A percentile compares a stretch with the other conserved stretches of the same genome.
These are phyloP conservation scores for Polia nebulosa DNA, from an alignment of 2,888 invertebrate species.

Conservation along the genomic window DNA sequence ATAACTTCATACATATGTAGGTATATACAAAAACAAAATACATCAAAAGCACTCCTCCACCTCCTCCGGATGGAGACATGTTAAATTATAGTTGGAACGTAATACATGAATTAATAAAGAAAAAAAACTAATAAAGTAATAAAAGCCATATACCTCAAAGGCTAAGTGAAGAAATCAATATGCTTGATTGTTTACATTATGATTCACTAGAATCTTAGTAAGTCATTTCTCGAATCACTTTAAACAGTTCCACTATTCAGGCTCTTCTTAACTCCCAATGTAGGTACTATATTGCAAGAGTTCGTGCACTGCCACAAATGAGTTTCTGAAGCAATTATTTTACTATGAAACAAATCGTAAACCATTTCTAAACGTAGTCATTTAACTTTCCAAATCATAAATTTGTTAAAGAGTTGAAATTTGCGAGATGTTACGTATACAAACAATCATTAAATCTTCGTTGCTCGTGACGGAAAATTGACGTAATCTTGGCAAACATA, in stretches of 20 bases:
- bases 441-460: not conserved
- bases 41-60: too few species aligned
- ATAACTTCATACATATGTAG: too few species aligned
- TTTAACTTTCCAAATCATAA: slow-evolving; percentile 21
- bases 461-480: slow-evolving; percentile 5
- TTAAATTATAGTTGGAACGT: too few species aligned
- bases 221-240: slow-evolving; percentile 13
- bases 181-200: not conserved
- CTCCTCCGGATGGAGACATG: too few species aligned
- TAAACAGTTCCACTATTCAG: slow-evolving; percentile 32
- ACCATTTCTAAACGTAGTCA: slow-evolving; percentile 12
- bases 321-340: slow-evolving; percentile 58
- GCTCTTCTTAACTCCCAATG: slow-evolving; percentile 17
- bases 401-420: slow-evolving; percentile 6
- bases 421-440: slow-evolving; percentile 6
- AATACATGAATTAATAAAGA: too few species aligned
- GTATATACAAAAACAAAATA: too few species aligned
- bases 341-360: slow-evolving; percentile 41
- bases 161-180: not conserved
- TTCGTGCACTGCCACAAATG: slow-evolving; percentile 52
- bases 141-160: not conserved
- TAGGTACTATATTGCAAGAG: slow-evolving; percentile 55
- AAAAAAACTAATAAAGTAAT: not conserved
- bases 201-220: slow-evolving; percentile 17
- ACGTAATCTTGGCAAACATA: not conserved